Evolutionary conservation across 92 coral and sea anemone species (phyloP), one percentile per base, ranked within the genome.

Genomic region (Virgularia gustaviana): DNA sequence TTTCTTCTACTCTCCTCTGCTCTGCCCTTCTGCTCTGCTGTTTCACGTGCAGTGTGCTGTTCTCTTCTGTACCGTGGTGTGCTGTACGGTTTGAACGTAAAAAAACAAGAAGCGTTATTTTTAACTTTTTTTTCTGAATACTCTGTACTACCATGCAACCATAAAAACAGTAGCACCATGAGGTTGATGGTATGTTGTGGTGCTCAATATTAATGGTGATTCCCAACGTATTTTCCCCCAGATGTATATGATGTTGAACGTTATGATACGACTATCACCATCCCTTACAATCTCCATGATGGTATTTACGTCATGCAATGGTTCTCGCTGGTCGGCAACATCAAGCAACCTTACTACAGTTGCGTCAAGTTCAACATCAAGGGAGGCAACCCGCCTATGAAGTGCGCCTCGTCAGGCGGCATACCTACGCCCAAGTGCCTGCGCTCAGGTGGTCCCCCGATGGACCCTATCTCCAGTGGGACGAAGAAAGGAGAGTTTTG

Each of bases 251-350:
- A 78, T 47, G 53, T 31, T 78, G 83, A 67, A 49, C 83, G 83
- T 1, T 78, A 78, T 32, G 83, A 78, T 22, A 78, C 83, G 43
- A 78, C 83, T 31, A 39, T 78, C 8, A 67, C 83, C 37, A 55
- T 78, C 36, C 83, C 83, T 15, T 54, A 67, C 70, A 78, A 78
- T 70, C 70, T 78, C 11, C 37, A 64, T n/a, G 83, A 78, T 34
- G 83, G 83, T 31, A 71, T 36, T n/a, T 78, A 78, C 67, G 63
- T 78, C 32, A 30, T 78, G 16, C 83, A 78, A 32, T 68, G 51
- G 58, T 42, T 65, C 32, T 44, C 77, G 0, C 44, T 65, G 9
- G 36, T 78, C 19, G 83, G 83, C 30, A 64, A 67, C 70, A 73
- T 53, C 62, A 29, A 36, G 12, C 61, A 78, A 51, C 78, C 53